Evolutionary conservation across 2,888 invertebrate species (phyloP).

Genomic region (Apomyelois bistriatella): DNA sequence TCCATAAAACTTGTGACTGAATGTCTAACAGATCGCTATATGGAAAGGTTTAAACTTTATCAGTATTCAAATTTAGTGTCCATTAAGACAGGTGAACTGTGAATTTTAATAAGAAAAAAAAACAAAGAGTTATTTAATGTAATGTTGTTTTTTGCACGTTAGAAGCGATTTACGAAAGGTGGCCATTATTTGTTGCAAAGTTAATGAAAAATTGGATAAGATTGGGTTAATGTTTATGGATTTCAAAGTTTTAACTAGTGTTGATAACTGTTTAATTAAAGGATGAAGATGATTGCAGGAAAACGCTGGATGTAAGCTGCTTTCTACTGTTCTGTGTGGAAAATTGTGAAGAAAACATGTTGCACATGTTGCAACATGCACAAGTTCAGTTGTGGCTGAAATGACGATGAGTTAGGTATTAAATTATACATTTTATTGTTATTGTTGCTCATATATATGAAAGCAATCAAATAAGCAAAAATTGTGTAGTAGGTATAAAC

Average conservation of each 20-base stretch:
- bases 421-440: no score
- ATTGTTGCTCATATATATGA: no score
- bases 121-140: background rate
- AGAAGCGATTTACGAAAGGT: background rate
- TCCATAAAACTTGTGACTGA: slow-evolving; percentile 4
- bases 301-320: background rate
- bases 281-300: background rate
- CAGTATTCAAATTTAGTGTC: background rate
- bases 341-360: no score
- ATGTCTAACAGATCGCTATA: background rate
- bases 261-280: background rate
- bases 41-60: background rate
- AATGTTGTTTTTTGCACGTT: slow-evolving; percentile 1
- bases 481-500: no score
- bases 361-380: no score
- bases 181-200: background rate
- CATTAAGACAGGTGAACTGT: background rate
- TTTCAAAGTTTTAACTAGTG: background rate
- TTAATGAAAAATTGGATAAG: background rate
- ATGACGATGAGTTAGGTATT: no score
- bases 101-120: background rate
- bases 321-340: no score
- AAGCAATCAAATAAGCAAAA: no score
- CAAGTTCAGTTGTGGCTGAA: no score
- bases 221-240: background rate